Percentiles rank a stretch among this genome's conserved stretches.
Evolutionary conservation across 92 coral and sea anemone species (phyloP).

Genomic region (Zoanthus sansibaricus): DNA sequence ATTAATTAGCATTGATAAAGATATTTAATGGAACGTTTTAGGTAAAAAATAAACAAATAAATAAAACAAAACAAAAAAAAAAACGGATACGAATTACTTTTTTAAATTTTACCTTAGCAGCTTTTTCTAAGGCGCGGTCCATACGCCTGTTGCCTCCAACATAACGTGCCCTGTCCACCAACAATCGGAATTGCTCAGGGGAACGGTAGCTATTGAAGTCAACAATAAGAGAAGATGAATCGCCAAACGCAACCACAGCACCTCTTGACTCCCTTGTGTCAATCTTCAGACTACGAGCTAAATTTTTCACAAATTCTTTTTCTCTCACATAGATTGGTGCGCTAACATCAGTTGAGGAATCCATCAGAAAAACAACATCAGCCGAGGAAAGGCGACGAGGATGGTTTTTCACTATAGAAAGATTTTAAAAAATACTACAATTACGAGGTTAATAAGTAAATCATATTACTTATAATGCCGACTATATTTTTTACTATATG

Average conservation of each 20-base stretch:
- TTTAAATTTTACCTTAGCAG: slow-evolving; percentile 17
- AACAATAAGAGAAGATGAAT: neutral
- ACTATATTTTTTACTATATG: too few species aligned
- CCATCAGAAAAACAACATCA: slow-evolving; percentile 37
- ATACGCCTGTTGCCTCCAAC: slow-evolving; percentile 37
- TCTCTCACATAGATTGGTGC: slow-evolving; percentile 40
- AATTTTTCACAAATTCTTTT: slow-evolving; percentile 28
- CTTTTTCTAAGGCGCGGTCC: slow-evolving; percentile 30
- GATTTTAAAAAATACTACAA: neutral
- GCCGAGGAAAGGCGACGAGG: slow-evolving; percentile 5
- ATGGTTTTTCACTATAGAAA: neutral
- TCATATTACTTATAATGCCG: too few species aligned
- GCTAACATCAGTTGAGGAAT: slow-evolving; percentile 39
- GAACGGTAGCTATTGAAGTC: slow-evolving; percentile 25
- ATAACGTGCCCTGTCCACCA: slow-evolving; percentile 37
- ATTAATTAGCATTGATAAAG: neutral
- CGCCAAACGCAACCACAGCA: slow-evolving; percentile 31
- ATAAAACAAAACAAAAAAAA: too few species aligned
- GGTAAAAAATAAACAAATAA: too few species aligned
- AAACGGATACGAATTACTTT: neutral
- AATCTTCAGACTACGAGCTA: slow-evolving; percentile 36
- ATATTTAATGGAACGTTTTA: too few species aligned
- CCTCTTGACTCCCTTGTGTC: slow-evolving; percentile 40
- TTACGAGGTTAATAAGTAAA: too few species aligned
- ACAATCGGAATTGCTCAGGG: slow-evolving; percentile 18